Base-by-base conservation (phyloP, 2,797 vertebrate genomes). In the Prunella strophiata region DNA sequence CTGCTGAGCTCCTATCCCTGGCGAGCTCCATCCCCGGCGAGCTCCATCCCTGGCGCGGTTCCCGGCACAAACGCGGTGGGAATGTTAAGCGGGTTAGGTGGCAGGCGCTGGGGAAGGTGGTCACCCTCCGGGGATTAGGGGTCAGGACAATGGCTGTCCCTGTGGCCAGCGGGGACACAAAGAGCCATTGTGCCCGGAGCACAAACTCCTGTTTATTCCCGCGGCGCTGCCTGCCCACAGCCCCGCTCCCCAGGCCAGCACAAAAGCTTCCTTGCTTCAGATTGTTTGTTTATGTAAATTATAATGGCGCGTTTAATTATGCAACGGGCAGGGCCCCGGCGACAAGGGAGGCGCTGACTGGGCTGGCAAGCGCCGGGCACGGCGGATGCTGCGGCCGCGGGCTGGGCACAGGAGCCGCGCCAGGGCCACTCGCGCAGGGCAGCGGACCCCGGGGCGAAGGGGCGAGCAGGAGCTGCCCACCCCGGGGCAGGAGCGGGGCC, bases 1-100 rank as follows among this genome's bases (percentile, higher is more conserved):
- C 29, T 1, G 4, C 34, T 2, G 19, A 29, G 26, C 4, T 32
- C 5, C 30, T n/a, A 63, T 12, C n/a, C n/a, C n/a, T n/a, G n/a
- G n/a, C 7, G 36, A 36, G 36, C 7, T 27, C 26, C 34, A 26
- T 12, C 57, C 42, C 4, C 2, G 26, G 25, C 5, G 34, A 22
- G 26, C 4, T 36, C 3, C 26, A 45, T 16, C 42, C 26, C 3
- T 19, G 2, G 29, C 16, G 30, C 13, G 27, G 22, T 5, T 50
- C 66, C 14, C 63, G 18, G 94, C 96, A 32, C 81, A 98, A 97
- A 95, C 95, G 93, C 97, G 73, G 22, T 67, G 96, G 96, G 98
- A 98, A 98, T 98, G 98, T 98, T 99, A 99, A 99, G 98, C 98
- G 96, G 96, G 97, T 97, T 96, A 96, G 86, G 91, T 80, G 93